These are phyloP conservation scores for Calameuta idolon DNA, from an alignment of 2,888 invertebrate species.

Conservation along the genomic window DNA sequence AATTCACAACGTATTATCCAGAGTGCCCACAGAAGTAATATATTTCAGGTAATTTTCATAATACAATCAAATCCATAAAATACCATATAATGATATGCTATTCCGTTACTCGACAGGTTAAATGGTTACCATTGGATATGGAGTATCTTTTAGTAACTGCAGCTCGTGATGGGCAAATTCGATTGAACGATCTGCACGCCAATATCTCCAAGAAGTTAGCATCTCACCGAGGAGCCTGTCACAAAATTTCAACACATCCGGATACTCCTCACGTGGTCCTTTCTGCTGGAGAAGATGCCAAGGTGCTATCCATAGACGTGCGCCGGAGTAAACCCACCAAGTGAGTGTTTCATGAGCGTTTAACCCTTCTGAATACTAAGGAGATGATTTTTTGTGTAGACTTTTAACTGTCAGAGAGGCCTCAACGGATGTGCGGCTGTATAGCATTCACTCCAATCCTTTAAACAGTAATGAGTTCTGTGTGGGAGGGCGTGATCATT, in stretches of 20 bases:
- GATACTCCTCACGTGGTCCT: conserved; percentile 83
- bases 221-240: conserved; percentile 82
- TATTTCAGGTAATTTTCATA: conserved; percentile 81
- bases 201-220: conserved; percentile 71
- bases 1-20: conserved; percentile 76
- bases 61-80: background rate
- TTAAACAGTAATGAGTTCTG: conserved; percentile 81
- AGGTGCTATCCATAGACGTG: conserved; percentile 85
- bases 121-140: conserved; percentile 84
- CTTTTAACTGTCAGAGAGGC: conserved; percentile 72
- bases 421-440: conserved; percentile 79
- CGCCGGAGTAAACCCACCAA: conserved; percentile 76
- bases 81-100: background rate
- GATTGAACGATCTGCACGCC: conserved; percentile 70
- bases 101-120: conserved; percentile 68
- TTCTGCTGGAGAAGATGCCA: conserved; percentile 91
- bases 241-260: conserved; percentile 84
- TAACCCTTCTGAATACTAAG: background rate
- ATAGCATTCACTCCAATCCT: conserved; percentile 90
- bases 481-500: conserved; percentile 85
- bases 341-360: conserved; percentile 60
- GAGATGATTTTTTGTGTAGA: conserved; percentile 55
- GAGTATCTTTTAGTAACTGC: conserved; percentile 89
- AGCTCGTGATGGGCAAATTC: conserved; percentile 89
- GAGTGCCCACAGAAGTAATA: conserved; percentile 88